Conservation (phyloP, 2,888 invertebrate species). For the Phrixothrix hirtus region DNA sequence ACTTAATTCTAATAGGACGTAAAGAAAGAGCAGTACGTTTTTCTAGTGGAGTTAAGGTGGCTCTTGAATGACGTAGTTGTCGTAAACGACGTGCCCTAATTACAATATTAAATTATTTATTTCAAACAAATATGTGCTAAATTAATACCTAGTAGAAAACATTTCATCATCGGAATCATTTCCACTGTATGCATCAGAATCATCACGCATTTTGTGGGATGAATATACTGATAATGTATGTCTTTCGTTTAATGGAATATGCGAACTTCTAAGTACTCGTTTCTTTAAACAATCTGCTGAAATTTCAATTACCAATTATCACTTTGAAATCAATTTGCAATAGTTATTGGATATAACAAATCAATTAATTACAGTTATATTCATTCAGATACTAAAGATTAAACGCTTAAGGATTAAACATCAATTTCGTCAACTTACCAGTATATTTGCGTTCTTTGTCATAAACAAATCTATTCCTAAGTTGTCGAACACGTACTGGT, state of each 20-base stretch:
- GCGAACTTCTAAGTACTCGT: constrained; percentile 33
- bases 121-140: background rate
- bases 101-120: background rate
- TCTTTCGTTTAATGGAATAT: constrained; percentile 39
- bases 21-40: constrained; percentile 51
- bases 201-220: constrained; percentile 47
- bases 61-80: constrained; percentile 38
- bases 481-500: constrained; percentile 41
- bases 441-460: constrained; percentile 41
- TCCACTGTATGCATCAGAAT: constrained; percentile 44
- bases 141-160: constrained; percentile 38
- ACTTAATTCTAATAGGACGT: constrained; percentile 52
- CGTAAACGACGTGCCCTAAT: constrained; percentile 25
- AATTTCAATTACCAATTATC: no score
- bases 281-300: constrained; percentile 41
- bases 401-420: no score
- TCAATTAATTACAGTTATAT: no score
- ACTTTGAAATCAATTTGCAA: no score
- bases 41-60: constrained; percentile 44
- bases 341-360: no score
- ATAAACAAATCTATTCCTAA: constrained; percentile 48
- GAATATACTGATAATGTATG: constrained; percentile 46
- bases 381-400: no score
- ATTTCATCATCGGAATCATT: constrained; percentile 49
- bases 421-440: no score